Base-by-base conservation (phyloP, 2,113 vertebrate species). In the Anhinga rufa region DNA sequence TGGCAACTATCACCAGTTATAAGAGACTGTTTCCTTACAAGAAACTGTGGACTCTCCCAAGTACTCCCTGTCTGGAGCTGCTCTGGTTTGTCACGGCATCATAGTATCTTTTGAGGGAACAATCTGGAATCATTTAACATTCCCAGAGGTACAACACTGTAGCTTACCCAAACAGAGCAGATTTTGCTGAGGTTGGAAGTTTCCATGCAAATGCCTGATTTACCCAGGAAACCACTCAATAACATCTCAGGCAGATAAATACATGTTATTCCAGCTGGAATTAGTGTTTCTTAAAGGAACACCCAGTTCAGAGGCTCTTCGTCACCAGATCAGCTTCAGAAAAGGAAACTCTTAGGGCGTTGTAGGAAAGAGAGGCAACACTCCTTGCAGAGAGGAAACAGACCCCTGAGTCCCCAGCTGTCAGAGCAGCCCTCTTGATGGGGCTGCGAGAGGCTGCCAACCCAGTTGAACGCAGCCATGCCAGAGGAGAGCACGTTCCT, bases 171-270 rank as follows among this genome's bases (percentile, higher is more conserved):
- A 70, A 95, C 48, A 79, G 52, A 86, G 38, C 32, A 80, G 60
- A 78, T 93, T 82, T 92, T 61, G 81, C 95, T 90, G 94, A 95
- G 88, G 72, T 72, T 93, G 70, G 86, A 95, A 92, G 83, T 83
- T 95, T 68, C 76, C 31, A 10, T 62, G 61, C 89, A 92, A 92
- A 90, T 22, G 66, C 66, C 66, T 26, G 9, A 77, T 93, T 88
- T 91, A 78, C 65, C 57, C 77, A 86, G 75, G 72, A 92, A 96
- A 94, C 55, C 64, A 72, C 82, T 90, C 79, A 31, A 85, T 87
- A 90, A 90, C 78, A 86, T 92, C 81, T 93, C 66, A 62, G 62
- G 87, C 80, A 93, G 71, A 93, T 62, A 94, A 90, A 94, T 60
- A 75, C 28, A 34, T 29, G 60, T 82, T 79, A 82, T 82, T 97